Evolutionary conservation across 2,113 vertebrate genomes (phyloP).

Genomic region (Paradoxurus hermaphroditus): DNA sequence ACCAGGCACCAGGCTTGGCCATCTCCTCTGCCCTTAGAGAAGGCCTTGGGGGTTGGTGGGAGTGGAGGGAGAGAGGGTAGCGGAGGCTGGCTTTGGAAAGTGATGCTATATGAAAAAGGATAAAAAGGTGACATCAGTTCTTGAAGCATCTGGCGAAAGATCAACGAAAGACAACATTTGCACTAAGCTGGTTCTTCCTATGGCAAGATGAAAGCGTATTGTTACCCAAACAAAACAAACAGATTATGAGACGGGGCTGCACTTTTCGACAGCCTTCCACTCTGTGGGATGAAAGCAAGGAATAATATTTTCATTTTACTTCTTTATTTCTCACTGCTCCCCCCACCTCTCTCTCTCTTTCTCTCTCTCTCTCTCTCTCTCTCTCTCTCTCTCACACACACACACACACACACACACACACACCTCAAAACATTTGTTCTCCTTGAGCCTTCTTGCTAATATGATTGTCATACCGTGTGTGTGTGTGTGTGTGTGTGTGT

Average conservation of each 20-base stretch:
- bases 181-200: constrained; percentile 72
- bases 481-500: background rate
- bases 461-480: background rate
- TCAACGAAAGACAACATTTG: constrained; percentile 66
- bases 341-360: background rate
- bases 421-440: background rate
- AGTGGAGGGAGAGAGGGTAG: constrained; percentile 14
- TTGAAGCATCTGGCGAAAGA: constrained; percentile 75
- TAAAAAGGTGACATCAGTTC: constrained; percentile 42
- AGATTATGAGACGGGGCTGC: constrained; percentile 46
- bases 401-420: background rate
- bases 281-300: constrained; percentile 21
- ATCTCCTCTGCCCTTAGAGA: constrained; percentile 60
- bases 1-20: background rate
- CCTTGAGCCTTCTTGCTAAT: constrained; percentile 21
- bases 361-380: background rate
- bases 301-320: constrained; percentile 56
- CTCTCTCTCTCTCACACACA: background rate
- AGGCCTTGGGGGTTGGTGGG: background rate
- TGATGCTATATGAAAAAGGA: background rate
- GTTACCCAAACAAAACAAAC: constrained; percentile 82
- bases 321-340: constrained; percentile 26
- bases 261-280: constrained; percentile 36
- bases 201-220: constrained; percentile 77
- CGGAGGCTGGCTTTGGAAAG: constrained; percentile 37